Conservation (phyloP, 2,113 vertebrate genomes). For the Pluvianellus socialis region DNA sequence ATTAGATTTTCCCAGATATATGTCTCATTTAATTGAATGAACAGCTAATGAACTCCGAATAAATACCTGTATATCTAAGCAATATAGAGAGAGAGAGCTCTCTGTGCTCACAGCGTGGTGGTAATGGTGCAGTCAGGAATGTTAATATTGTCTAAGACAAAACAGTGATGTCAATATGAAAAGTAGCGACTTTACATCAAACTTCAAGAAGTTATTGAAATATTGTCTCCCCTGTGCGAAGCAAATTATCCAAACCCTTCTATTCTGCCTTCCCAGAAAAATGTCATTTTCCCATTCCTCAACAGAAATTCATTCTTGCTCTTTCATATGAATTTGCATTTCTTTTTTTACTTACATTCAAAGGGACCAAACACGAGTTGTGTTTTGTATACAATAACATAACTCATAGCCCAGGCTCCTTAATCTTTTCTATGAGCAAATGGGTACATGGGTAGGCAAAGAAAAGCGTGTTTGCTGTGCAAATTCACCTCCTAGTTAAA, state of each 20-base stretch:
- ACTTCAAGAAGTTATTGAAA: background rate
- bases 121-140: background rate
- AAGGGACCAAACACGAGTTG: background rate
- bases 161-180: background rate
- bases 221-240: background rate
- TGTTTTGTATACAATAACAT: background rate
- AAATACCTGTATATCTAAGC: background rate
- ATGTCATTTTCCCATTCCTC: background rate
- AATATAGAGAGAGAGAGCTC: background rate
- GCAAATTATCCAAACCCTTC: background rate
- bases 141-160: background rate
- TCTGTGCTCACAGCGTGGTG: background rate
- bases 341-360: background rate
- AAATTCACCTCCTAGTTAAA: background rate
- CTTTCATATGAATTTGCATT: background rate
- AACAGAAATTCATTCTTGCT: background rate
- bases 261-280: background rate
- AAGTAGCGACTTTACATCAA: background rate
- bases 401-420: background rate
- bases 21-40: conserved; percentile 31
- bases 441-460: background rate
- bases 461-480: background rate
- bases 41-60: background rate
- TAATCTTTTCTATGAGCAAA: background rate
- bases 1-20: background rate